A percentile compares a stretch with the other conserved stretches of the same genome.
phyloP scores from a whole-genome alignment of 2,888 invertebrate species.

The Chironomus riparius region DNA sequence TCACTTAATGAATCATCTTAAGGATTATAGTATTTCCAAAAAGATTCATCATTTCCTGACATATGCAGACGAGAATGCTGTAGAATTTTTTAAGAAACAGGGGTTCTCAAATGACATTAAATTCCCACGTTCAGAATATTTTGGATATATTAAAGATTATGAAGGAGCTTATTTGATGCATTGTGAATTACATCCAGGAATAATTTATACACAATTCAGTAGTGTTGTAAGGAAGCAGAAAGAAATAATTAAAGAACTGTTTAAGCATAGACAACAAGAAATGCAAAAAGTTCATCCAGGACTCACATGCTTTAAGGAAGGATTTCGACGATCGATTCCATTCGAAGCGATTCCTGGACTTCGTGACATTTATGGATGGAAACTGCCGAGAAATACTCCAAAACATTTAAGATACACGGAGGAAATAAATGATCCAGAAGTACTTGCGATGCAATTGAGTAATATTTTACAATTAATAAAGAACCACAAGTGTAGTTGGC shows the following conservation, averaged over 20 bases:
- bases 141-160: constrained; percentile 96
- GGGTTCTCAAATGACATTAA: constrained; percentile 96
- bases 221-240: constrained; percentile 82
- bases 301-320: constrained; percentile 84
- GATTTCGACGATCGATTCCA: constrained; percentile 71
- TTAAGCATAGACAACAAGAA: constrained; percentile 79
- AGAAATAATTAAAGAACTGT: constrained; percentile 64
- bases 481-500: constrained; percentile 85
- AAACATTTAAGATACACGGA: constrained; percentile 50
- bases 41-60: constrained; percentile 89
- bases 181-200: constrained; percentile 87
- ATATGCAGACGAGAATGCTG: constrained; percentile 94
- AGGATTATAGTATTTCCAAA: constrained; percentile 90
- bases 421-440: constrained; percentile 61
- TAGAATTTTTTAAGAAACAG: constrained; percentile 85
- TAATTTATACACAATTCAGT: constrained; percentile 91
- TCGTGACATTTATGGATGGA: constrained; percentile 70
- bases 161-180: constrained; percentile 98
- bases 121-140: constrained; percentile 66
- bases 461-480: constrained; percentile 58
- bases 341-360: constrained; percentile 81
- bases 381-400: constrained; percentile 49
- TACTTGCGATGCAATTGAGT: constrained; percentile 52
- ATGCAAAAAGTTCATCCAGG: constrained; percentile 76
- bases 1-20: constrained; percentile 97